phyloP scores from a whole-genome alignment of 2,888 invertebrate species.

The Drosophila acutilabella region DNA sequence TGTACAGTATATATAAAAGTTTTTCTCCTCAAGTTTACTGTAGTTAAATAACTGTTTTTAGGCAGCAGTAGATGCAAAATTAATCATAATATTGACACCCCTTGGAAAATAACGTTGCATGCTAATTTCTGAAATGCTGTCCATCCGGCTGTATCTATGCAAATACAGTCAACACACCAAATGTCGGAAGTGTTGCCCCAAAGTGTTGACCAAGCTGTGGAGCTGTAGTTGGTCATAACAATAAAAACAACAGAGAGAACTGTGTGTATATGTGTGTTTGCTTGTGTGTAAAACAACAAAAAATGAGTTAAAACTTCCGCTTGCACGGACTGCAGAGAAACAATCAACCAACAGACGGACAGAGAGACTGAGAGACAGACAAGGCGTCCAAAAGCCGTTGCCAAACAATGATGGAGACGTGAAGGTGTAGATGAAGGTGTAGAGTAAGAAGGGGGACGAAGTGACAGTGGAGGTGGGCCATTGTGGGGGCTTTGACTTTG shows the following conservation, averaged over 20 bases:
- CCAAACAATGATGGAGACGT: constrained; percentile 27
- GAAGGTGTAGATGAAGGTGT: constrained; percentile 22
- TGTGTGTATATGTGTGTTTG: constrained; percentile 3
- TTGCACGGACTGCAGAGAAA: constrained; percentile 36
- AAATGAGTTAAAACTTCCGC: constrained; percentile 79
- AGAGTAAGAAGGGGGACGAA: neutral
- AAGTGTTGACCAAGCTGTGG: constrained; percentile 65
- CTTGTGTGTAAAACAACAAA: constrained; percentile 51
- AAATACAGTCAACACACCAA: constrained; percentile 41
- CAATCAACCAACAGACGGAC: constrained; percentile 16
- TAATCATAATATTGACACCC: constrained; percentile 35
- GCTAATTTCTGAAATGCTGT: constrained; percentile 40
- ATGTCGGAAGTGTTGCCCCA: constrained; percentile 58
- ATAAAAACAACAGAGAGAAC: constrained; percentile 27
- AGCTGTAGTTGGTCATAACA: constrained; percentile 31
- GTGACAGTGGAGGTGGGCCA: constrained; percentile 7
- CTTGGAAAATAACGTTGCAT: constrained; percentile 23
- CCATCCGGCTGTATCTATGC: constrained; percentile 57
- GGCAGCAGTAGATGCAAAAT: constrained; percentile 7
- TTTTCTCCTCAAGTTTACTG: neutral
- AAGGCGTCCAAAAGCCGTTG: constrained; percentile 33
- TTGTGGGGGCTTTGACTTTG: constrained; percentile 54
- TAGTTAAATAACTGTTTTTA: constrained; percentile 5
- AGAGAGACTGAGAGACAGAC: neutral
- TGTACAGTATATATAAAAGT: neutral